Evolutionary conservation across 2,888 invertebrate genomes (phyloP), one percentile per base, ranked within the genome.

Genomic region (Tenthredo scrophulariae): DNA sequence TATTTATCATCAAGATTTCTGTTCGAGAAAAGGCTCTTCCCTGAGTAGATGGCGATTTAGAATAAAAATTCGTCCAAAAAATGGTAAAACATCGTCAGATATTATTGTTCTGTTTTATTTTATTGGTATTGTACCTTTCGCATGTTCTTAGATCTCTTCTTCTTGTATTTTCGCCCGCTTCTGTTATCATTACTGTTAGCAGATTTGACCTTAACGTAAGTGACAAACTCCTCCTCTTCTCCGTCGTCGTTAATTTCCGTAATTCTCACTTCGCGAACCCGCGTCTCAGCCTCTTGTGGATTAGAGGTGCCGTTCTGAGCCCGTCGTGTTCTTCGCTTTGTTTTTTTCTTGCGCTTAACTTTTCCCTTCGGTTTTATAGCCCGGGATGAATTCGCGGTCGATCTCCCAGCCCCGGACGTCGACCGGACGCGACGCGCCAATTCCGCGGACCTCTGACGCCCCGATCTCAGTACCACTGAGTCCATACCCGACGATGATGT

Each of bases 111-210:
- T 10, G 37, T 33, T 46, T 33, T 46, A 29, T 37, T 40, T 85
- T 70, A 74, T 67, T 85, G 84, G 88, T 86, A 88, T 87, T 90
- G 89, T 92, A 96, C 95, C 86, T 96, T 96, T 89, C 95, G 95
- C 86, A 94, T 94, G 88, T 88, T 92, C 86, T 89, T 90, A 86
- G 94, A 94, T 86, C 94, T 93, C 75, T 93, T 92, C 58, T 90
- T 88, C 7, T 91, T 88, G 85, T 94, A 90, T 87, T 92, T 94
- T 58, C 89, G 88, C 87, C 88, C 87, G 87, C 86, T n/a, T n/a
- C 62, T 37, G 3, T 29, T 18, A 2, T 22, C 10, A 6, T 58
- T 58, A 33, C 58, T 3, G 2, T 40, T 37, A 0, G 4, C 13
- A n/a, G 87, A 85, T 70, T 85, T 87, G 26, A 92, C 89, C 88